Evolutionary conservation across 2,888 invertebrate genomes (phyloP).

Genomic region (Ormia ochracea): DNA sequence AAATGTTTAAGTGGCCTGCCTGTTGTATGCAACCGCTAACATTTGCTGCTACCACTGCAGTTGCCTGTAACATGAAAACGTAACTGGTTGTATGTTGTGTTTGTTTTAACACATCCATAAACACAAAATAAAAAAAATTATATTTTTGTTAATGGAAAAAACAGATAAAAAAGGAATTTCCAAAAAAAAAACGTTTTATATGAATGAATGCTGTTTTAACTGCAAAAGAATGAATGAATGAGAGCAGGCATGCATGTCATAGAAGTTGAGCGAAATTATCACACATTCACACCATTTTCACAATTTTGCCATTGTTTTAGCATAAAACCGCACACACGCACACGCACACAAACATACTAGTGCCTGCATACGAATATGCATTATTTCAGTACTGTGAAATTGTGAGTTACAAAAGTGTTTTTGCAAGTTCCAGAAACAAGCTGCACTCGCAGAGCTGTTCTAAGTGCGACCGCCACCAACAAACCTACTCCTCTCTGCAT

Average conservation of each 20-base stretch:
- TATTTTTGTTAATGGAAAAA: not conserved
- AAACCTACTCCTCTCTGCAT: constrained; percentile 16
- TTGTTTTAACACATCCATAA: not conserved
- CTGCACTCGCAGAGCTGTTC: constrained; percentile 20
- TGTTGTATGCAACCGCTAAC: constrained; percentile 25
- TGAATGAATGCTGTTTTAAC: constrained; percentile 27
- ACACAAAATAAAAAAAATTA: not conserved
- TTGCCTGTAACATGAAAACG: constrained; percentile 10
- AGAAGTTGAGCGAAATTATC: constrained; percentile 67
- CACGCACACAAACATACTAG: not conserved
- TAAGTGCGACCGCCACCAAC: constrained; percentile 10
- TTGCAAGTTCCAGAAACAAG: constrained; percentile 12
- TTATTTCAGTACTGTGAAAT: not conserved
- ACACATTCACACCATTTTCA: constrained; percentile 68
- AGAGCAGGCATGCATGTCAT: constrained; percentile 58
- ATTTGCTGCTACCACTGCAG: not conserved
- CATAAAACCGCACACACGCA: not conserved
- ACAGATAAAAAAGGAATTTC: constrained; percentile 17
- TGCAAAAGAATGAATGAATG: constrained; percentile 37
- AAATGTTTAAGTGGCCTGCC: constrained; percentile 51
- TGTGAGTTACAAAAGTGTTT: constrained; percentile 11
- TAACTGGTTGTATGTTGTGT: constrained; percentile 32
- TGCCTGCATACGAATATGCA: not conserved
- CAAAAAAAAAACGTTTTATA: constrained; percentile 42
- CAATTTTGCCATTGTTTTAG: constrained; percentile 59